Conservation (phyloP, 2,797 vertebrate genomes). For the Syngnathus rostellatus region DNA sequence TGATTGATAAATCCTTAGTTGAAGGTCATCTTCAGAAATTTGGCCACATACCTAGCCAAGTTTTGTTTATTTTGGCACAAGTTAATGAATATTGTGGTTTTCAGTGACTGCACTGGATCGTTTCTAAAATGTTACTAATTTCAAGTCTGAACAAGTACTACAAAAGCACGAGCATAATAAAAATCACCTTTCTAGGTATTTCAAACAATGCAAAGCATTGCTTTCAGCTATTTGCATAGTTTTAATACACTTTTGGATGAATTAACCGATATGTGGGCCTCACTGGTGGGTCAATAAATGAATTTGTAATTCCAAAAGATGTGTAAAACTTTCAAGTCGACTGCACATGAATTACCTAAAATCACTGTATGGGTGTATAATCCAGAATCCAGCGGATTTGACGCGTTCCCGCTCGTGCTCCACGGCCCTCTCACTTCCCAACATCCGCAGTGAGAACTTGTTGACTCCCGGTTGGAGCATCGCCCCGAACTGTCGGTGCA, state of each 20-base stretch:
- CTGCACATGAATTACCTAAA: slow-evolving; percentile 81
- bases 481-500: slow-evolving; percentile 94
- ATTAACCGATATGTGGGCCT: too few species aligned
- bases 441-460: slow-evolving; percentile 99
- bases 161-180: background rate
- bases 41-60: slow-evolving; percentile 14
- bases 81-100: background rate
- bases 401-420: slow-evolving; percentile 95
- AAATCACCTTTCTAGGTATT: background rate
- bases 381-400: slow-evolving; percentile 97
- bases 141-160: background rate
- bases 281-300: too few species aligned
- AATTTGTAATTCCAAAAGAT: background rate
- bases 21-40: slow-evolving; percentile 5
- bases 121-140: too few species aligned
- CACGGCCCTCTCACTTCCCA: slow-evolving; percentile 97
- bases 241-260: background rate
- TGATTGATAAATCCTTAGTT: background rate
- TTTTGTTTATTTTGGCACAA: slow-evolving; percentile 16
- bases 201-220: background rate
- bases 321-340: background rate
- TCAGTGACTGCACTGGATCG: background rate
- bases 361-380: slow-evolving; percentile 99
- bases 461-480: slow-evolving; percentile 98
- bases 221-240: background rate